These are phyloP conservation scores for Polyommatus iphigenia DNA, from an alignment of 2,888 invertebrate genomes.

Conservation along the genomic window DNA sequence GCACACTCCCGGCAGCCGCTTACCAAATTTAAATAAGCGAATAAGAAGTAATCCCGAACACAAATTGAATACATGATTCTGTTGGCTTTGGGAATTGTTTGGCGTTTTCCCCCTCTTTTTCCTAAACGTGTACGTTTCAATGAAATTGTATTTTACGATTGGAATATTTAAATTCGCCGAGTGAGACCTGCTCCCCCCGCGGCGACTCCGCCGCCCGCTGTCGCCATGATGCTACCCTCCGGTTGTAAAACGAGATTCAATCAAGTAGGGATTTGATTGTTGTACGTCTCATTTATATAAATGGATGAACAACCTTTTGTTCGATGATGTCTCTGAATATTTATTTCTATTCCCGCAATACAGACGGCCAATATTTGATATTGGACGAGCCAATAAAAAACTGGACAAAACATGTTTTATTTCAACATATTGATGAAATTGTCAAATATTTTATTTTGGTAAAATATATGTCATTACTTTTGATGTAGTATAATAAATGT, in stretches of 20 bases:
- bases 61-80: slow-evolving; percentile 72
- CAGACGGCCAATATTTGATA: background rate
- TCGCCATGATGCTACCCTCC: slow-evolving; percentile 9
- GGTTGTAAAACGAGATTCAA: slow-evolving; percentile 62
- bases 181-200: slow-evolving; percentile 41
- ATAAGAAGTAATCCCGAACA: slow-evolving; percentile 48
- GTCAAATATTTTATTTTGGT: too few species aligned
- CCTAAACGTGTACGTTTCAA: slow-evolving; percentile 64
- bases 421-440: background rate
- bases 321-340: slow-evolving; percentile 16
- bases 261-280: slow-evolving; percentile 63
- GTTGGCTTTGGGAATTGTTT: slow-evolving; percentile 60
- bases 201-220: slow-evolving; percentile 40
- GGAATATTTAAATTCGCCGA: slow-evolving; percentile 65
- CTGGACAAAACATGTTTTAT: background rate
- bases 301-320: slow-evolving; percentile 41
- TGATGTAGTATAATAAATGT: too few species aligned
- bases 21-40: slow-evolving; percentile 32
- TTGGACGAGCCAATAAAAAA: background rate
- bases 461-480: too few species aligned
- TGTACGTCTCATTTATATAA: slow-evolving; percentile 61
- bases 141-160: slow-evolving; percentile 56
- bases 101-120: slow-evolving; percentile 55
- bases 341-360: slow-evolving; percentile 1
- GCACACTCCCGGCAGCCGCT: background rate